Conservation (phyloP, 1,140 invertebrate species). For the Drosophila arizonae region DNA sequence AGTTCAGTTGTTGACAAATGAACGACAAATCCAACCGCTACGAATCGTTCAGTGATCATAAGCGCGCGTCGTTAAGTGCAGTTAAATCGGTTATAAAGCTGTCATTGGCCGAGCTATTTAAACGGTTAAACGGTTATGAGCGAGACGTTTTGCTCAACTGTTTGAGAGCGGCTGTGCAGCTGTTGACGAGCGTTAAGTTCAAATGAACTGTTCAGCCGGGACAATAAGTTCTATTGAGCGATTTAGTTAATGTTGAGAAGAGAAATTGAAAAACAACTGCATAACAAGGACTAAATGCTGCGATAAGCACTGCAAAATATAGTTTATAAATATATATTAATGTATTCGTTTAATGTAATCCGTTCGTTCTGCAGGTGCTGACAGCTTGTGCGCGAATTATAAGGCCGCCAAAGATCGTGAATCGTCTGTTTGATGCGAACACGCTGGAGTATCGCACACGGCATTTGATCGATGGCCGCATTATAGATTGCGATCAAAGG, state of each 20-base stretch:
- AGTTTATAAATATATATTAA: too few relatives aligned
- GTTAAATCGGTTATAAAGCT: background rate
- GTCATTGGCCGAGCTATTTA: background rate
- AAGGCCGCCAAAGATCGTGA: slow-evolving; percentile 87
- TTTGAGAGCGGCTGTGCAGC: background rate
- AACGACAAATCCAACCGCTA: too few relatives aligned
- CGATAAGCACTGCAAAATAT: background rate
- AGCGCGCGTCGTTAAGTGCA: too few relatives aligned
- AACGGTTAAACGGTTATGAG: background rate
- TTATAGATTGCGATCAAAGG: slow-evolving; percentile 92
- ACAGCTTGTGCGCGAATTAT: slow-evolving; percentile 87
- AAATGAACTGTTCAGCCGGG: too few relatives aligned
- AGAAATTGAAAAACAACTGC: background rate
- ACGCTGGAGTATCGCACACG: slow-evolving; percentile 93
- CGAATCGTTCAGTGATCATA: too few relatives aligned
- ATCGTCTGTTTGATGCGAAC: slow-evolving; percentile 88
- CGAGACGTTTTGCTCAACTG: background rate
- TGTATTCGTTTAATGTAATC: background rate
- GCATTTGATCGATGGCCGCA: slow-evolving; percentile 91
- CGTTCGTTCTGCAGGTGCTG: slow-evolving; percentile 84
- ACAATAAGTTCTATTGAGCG: too few relatives aligned
- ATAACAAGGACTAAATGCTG: background rate
- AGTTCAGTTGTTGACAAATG: too few relatives aligned
- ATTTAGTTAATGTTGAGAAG: too few relatives aligned
- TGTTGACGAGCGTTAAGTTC: background rate